Conservation (phyloP, 2,797 vertebrate genomes). For the Sebastes diaconus region DNA sequence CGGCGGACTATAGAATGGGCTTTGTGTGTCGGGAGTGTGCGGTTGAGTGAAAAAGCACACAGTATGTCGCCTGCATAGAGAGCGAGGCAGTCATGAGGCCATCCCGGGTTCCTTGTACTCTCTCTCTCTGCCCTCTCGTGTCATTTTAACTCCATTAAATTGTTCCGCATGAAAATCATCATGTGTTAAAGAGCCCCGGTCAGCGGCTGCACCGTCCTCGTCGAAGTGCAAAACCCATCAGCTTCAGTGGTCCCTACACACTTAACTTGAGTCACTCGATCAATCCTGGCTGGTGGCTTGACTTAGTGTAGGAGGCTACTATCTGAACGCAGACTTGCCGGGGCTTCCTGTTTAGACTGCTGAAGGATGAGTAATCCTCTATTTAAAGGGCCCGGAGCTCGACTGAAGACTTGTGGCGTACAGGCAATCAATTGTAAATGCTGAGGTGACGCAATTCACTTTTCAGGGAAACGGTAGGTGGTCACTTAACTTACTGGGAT, state of each 20-base stretch:
- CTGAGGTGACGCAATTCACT: constrained; percentile 44
- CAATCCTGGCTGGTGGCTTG: constrained; percentile 46
- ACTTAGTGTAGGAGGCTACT: constrained; percentile 48
- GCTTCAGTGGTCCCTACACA: constrained; percentile 13
- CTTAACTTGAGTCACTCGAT: constrained; percentile 37
- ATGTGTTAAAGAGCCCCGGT: constrained; percentile 20
- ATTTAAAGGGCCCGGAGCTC: constrained; percentile 62
- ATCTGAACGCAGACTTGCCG: constrained; percentile 39
- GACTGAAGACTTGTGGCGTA: constrained; percentile 43
- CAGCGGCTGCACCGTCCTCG: constrained; percentile 3
- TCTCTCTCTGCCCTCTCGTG: neutral
- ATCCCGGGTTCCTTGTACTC: neutral
- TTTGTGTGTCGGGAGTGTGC: constrained; percentile 16
- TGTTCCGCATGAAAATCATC: neutral
- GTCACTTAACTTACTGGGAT: constrained; percentile 33
- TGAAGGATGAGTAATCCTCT: constrained; percentile 70
- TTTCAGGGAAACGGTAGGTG: constrained; percentile 40
- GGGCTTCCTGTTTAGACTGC: constrained; percentile 45
- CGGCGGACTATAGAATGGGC: constrained; percentile 35
- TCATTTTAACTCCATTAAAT: constrained; percentile 34
- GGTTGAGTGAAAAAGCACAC: neutral
- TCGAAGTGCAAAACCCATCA: constrained; percentile 27
- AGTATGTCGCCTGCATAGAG: neutral
- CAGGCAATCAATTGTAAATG: constrained; percentile 50
- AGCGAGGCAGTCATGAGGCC: neutral